Conservation (phyloP, 2,113 vertebrate genomes). For the Myodes glareolus region DNA sequence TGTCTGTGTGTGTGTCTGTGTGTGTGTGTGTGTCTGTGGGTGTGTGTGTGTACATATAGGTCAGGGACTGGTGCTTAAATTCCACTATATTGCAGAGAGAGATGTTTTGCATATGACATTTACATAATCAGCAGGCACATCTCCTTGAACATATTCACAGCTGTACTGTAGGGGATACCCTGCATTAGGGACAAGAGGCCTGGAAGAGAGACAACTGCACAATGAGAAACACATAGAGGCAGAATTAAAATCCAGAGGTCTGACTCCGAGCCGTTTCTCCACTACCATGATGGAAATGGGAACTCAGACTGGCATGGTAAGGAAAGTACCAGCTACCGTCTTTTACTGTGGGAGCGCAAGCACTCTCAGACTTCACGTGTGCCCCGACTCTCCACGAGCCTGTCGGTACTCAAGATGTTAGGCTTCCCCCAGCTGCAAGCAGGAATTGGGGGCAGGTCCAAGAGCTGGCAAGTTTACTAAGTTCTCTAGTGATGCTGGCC, state of each 20-base stretch:
- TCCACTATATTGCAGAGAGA: not conserved
- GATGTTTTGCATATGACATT: not conserved
- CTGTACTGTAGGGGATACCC: not conserved
- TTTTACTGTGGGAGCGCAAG: not conserved
- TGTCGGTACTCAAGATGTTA: not conserved
- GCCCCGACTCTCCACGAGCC: not conserved
- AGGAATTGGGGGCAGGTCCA: not conserved
- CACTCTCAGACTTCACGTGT: not conserved
- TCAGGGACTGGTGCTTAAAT: not conserved
- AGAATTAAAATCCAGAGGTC: not conserved
- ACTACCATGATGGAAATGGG: not conserved
- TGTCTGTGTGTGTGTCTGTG: not conserved
- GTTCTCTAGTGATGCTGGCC: not conserved
- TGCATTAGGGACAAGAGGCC: not conserved
- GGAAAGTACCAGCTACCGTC: not conserved
- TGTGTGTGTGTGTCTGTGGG: not conserved
- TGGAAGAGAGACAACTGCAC: not conserved
- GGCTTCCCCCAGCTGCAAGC: not conserved
- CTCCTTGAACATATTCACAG: not conserved
- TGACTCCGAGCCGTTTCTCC: not conserved
- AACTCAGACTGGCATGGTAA: not conserved
- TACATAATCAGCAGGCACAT: too few relatives aligned
- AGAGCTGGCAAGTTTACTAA: not conserved
- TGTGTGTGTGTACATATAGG: not conserved
- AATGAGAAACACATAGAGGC: not conserved